phyloP scores from a whole-genome alignment of 2,888 invertebrate species.

The Cetonia aurata region DNA sequence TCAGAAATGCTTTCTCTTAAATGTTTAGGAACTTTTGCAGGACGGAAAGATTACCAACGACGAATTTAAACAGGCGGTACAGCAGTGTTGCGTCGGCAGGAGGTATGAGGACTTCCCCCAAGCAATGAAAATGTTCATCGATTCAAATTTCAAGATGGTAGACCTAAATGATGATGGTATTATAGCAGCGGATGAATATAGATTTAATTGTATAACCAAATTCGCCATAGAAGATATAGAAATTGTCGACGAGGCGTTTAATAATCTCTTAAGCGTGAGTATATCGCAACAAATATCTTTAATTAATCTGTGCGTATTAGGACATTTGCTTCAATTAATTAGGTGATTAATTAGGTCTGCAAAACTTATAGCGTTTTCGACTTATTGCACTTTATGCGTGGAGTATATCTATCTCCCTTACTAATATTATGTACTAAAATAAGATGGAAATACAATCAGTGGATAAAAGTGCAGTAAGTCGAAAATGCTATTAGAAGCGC shows the following conservation, averaged over 20 bases:
- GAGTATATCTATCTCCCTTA: too few relatives aligned
- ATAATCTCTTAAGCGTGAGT: slow-evolving; percentile 81
- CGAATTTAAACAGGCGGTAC: slow-evolving; percentile 85
- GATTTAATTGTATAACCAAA: slow-evolving; percentile 85
- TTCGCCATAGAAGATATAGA: slow-evolving; percentile 84
- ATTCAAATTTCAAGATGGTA: slow-evolving; percentile 85
- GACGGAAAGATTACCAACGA: slow-evolving; percentile 85
- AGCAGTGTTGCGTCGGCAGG: slow-evolving; percentile 83
- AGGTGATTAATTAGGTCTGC: neutral
- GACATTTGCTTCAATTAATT: slow-evolving; percentile 4
- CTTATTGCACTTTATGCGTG: too few relatives aligned
- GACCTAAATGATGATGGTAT: slow-evolving; percentile 86
- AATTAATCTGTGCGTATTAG: neutral
- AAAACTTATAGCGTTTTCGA: too few relatives aligned
- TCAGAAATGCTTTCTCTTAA: slow-evolving; percentile 39
- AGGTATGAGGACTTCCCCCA: slow-evolving; percentile 85
- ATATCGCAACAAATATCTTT: neutral
- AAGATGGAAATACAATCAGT: too few relatives aligned
- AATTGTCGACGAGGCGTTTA: slow-evolving; percentile 82
- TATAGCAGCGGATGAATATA: slow-evolving; percentile 83
- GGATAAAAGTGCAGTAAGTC: too few relatives aligned
- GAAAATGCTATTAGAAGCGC: too few relatives aligned
- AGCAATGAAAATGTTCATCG: slow-evolving; percentile 89
- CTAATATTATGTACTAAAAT: too few relatives aligned
- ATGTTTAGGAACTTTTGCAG: slow-evolving; percentile 69